Percentiles rank a stretch among this genome's conserved stretches.
Conservation (phyloP, 2,113 vertebrate genomes). For the Sander vitreus region DNA sequence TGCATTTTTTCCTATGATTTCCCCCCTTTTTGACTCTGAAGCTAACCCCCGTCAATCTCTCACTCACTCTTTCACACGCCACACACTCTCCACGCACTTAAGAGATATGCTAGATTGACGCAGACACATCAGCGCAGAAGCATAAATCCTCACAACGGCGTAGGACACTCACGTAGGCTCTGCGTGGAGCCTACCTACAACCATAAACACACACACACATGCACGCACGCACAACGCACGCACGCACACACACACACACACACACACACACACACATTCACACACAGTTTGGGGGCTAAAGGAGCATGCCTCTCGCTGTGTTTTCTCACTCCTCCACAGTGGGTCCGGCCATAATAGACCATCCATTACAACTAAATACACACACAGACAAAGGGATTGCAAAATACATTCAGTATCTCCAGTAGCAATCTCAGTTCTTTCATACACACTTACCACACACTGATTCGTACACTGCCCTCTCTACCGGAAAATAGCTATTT, state of each 20-base stretch:
- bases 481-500: slow-evolving; percentile 35
- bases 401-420: slow-evolving; percentile 2
- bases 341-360: slow-evolving; percentile 25
- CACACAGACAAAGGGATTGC: not conserved
- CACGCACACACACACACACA: not conserved
- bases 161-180: too few relatives aligned
- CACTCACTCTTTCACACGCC: too few relatives aligned
- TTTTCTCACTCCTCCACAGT: slow-evolving; percentile 3
- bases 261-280: not conserved
- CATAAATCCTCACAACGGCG: too few relatives aligned
- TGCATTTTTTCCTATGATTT: too few relatives aligned
- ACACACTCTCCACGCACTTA: too few relatives aligned
- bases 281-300: not conserved
- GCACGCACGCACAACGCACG: not conserved
- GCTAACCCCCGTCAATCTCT: too few relatives aligned
- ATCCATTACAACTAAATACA: slow-evolving; percentile 34
- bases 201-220: not conserved
- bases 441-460: slow-evolving; percentile 24
- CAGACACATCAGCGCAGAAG: too few relatives aligned
- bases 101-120: too few relatives aligned
- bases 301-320: not conserved
- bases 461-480: slow-evolving; percentile 36
- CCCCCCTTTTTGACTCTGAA: too few relatives aligned
- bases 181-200: too few relatives aligned
- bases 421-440: slow-evolving; percentile 14